phyloP scores from a whole-genome alignment of 2,797 vertebrate genomes.

The Propithecus perrieri region DNA sequence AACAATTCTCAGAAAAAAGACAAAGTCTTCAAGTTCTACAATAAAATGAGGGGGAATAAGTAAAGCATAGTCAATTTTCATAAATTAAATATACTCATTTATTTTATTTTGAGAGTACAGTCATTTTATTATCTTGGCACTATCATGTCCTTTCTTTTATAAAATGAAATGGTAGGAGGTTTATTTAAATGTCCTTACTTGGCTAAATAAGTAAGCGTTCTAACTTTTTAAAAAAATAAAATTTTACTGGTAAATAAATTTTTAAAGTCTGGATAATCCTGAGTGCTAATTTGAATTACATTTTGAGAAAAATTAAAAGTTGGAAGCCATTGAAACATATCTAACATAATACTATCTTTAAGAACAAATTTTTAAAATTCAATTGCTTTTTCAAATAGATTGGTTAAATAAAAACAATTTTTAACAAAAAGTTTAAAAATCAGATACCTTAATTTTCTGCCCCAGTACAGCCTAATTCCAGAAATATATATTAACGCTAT shows the following conservation, averaged over 20 bases:
- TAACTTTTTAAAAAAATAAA: neutral
- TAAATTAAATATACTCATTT: neutral
- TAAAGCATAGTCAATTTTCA: neutral
- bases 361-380: neutral
- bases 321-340: neutral
- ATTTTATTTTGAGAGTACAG: neutral
- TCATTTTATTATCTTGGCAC: neutral
- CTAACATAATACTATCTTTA: neutral
- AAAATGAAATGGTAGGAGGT: neutral
- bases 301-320: constrained; percentile 19
- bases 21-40: neutral
- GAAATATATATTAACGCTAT: neutral
- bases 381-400: constrained; percentile 1
- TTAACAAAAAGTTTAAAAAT: neutral
- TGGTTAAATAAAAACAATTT: constrained; percentile 33
- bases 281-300: neutral
- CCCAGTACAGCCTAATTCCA: neutral
- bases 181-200: neutral
- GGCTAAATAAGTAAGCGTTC: neutral
- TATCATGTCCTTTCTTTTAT: neutral
- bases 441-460: neutral
- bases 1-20: neutral
- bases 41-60: neutral
- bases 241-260: constrained; percentile 25
- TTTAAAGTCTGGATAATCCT: neutral